Evolutionary conservation across 1,140 invertebrate genomes (phyloP), one percentile per base, ranked within the genome.

Genomic region (Lanistes nyassanus): DNA sequence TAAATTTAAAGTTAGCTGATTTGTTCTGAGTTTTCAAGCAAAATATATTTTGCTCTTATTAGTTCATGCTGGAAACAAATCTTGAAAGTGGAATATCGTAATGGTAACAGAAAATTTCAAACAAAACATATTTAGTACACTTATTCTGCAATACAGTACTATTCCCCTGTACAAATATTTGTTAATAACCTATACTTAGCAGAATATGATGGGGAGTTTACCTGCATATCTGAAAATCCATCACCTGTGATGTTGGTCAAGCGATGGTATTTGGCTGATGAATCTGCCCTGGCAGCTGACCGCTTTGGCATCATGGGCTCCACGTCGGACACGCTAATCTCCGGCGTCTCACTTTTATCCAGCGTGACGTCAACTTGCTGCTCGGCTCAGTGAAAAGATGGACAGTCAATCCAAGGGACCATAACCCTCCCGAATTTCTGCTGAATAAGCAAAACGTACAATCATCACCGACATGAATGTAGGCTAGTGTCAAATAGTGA

Each of bases 151-250:
- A 47, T 47, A 6, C 9, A 3, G 5, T 47, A 1, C 42, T 47
- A 47, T 6, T 47, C 9, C 19, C 1, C 5, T 47, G 9, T 47
- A 47, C 9, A 47, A 47, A 47, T 47, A 16, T 47, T 47, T 9
- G 0, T 16, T 0, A 16, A 16, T 16, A 13, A 42, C 39, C 39
- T 42, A 42, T 13, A 42, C 39, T 13, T 34, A 55, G 58, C 11
- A 68, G 79, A 79, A 55, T 76, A 76, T 73, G 64, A 19, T 70
- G 66, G 79, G 16, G 4, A 69, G 74, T 76, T 83, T 82, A 88
- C 87, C 83, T 94, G 94, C 66, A 93, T 92, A 89, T 94, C 94
- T 19, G 93, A 91, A 88, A 93, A 94, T 72, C 93, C 93, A 91
- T 91, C 91, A 84, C 93, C 92, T 66, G n/a, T 60, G 21, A 91